Conservation (phyloP, 2,113 vertebrate genomes). For the Agelaius tricolor region DNA sequence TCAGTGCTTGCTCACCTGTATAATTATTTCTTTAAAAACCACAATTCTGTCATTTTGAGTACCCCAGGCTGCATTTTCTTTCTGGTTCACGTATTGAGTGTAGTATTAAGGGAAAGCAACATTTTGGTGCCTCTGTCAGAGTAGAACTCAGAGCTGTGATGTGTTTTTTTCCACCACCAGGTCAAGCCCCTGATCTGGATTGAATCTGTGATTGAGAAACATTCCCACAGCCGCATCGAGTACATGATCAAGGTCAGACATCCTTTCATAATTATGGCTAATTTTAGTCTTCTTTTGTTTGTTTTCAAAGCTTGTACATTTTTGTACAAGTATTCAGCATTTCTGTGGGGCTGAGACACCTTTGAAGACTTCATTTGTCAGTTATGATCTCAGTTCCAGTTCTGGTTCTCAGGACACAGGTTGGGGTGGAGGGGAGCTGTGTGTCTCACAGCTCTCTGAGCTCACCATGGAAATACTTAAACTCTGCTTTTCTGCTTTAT, state of each 20-base stretch:
- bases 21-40: not conserved
- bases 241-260: conserved; percentile 95
- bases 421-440: not conserved
- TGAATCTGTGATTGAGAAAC: conserved; percentile 97
- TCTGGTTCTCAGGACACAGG: not conserved
- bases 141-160: not conserved
- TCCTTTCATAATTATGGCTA: not conserved
- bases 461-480: not conserved
- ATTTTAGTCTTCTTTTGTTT: not conserved
- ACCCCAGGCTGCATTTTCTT: not conserved
- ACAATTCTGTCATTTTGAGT: not conserved
- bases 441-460: not conserved
- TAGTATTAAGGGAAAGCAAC: not conserved
- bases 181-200: conserved; percentile 99
- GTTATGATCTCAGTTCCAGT: rapidly evolving
- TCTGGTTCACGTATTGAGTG: not conserved
- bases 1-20: not conserved
- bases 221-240: conserved; percentile 97
- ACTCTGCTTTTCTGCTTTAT: not conserved
- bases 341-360: not conserved
- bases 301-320: not conserved
- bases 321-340: not conserved
- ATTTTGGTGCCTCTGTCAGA: not conserved
- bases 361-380: not conserved
- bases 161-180: conserved; percentile 50